These are phyloP conservation scores for Bolinopsis microptera DNA, from an alignment of 37 sponge, comb jelly and placozoan species.

Conservation along the genomic window DNA sequence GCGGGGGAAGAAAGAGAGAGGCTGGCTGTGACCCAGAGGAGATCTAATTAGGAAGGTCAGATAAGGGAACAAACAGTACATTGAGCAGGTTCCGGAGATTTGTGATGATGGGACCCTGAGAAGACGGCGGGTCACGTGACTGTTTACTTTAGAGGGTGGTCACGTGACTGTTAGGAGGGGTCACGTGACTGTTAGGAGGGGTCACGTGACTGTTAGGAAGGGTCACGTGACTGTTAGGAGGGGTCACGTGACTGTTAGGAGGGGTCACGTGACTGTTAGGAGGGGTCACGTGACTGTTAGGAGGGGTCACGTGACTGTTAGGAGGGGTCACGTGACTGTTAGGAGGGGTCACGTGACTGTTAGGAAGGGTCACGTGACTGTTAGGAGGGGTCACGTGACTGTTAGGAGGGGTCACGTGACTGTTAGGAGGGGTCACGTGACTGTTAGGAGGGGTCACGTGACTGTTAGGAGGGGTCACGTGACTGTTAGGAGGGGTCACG, in stretches of 20 bases:
- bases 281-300: neutral
- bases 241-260: neutral
- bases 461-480: neutral
- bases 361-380: neutral
- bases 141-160: too few relatives aligned
- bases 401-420: neutral
- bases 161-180: too few relatives aligned
- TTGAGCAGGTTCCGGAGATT: too few relatives aligned
- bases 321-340: neutral
- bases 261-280: neutral
- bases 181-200: neutral
- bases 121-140: neutral
- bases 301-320: neutral
- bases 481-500: neutral
- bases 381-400: neutral
- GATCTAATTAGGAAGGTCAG: neutral
- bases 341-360: neutral
- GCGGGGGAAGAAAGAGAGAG: neutral
- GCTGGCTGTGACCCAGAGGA: neutral
- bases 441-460: neutral
- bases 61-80: neutral
- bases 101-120: neutral
- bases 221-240: neutral
- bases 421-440: neutral
- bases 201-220: neutral